A percentile compares a stretch with the other conserved stretches of the same genome.
phyloP scores from a whole-genome alignment of 1,140 invertebrate genomes.

The Macrosteles quadrilineatus region DNA sequence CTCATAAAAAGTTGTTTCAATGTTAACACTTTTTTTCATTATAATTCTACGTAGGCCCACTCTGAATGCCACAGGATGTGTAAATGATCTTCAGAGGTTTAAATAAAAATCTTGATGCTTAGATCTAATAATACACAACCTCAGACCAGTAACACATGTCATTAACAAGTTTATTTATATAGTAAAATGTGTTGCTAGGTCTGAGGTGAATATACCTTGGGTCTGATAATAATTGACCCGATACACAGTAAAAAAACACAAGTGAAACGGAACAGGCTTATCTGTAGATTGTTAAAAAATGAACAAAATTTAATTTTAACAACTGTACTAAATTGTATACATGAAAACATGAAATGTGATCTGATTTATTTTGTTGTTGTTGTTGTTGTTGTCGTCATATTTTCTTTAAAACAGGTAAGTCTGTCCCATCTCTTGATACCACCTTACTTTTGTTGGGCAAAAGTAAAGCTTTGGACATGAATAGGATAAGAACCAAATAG shows the following conservation, averaged over 20 bases:
- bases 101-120: too few relatives aligned
- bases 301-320: too few relatives aligned
- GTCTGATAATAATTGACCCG: conserved; percentile 8
- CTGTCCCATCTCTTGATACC: conserved; percentile 15
- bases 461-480: background rate
- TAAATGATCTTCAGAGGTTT: too few relatives aligned
- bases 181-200: background rate
- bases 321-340: too few relatives aligned
- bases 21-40: too few relatives aligned
- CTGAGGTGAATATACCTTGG: background rate
- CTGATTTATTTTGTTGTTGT: too few relatives aligned
- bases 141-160: conserved; percentile 2
- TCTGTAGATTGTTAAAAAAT: background rate
- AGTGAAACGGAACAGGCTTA: conserved; percentile 2
- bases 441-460: conserved; percentile 17
- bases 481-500: conserved; percentile 34
- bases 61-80: too few relatives aligned
- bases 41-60: too few relatives aligned
- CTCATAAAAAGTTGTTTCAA: too few relatives aligned
- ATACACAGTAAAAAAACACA: conserved; percentile 10
- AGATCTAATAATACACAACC: conserved; percentile 20
- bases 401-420: too few relatives aligned
- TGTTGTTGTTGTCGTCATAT: too few relatives aligned
- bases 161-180: background rate
- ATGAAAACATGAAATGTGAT: too few relatives aligned